These are phyloP conservation scores for Pogoniulus pusillus DNA, from an alignment of 2,797 vertebrate species.

Conservation along the genomic window DNA sequence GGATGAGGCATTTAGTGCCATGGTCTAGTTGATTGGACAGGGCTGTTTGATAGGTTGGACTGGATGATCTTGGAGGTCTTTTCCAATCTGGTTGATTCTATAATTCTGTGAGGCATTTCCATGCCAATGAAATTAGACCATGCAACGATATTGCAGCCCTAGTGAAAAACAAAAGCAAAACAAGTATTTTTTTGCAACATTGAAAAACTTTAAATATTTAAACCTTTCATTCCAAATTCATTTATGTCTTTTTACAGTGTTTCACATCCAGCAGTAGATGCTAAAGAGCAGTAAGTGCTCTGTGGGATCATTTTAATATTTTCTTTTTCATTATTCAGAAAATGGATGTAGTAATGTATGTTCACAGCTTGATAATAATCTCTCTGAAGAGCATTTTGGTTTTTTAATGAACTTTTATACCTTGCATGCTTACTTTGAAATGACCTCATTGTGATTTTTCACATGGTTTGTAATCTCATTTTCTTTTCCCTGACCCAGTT, in stretches of 20 bases:
- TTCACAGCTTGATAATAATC: background rate
- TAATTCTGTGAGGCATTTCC: no score
- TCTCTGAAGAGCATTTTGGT: background rate
- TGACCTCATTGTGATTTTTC: conserved; percentile 19
- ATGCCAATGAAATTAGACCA: background rate
- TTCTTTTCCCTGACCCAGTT: conserved; percentile 75
- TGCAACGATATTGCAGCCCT: background rate
- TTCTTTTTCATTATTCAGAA: background rate
- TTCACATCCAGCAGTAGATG: background rate
- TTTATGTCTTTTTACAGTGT: background rate
- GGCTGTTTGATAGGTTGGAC: no score
- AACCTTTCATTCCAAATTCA: background rate
- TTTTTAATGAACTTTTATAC: background rate
- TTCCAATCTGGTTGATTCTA: no score
- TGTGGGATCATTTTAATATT: background rate
- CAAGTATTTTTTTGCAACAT: background rate
- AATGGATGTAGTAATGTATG: background rate
- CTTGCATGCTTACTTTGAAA: background rate
- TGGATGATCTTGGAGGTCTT: no score
- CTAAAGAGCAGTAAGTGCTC: background rate
- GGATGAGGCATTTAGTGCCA: no score
- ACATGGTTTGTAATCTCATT: conserved; percentile 45
- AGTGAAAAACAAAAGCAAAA: background rate
- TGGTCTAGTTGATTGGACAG: no score
- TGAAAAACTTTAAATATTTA: background rate